Evolutionary conservation across 2,113 vertebrate species (phyloP), one percentile per base, ranked within the genome.

Genomic region (Mastomys natalensis): DNA sequence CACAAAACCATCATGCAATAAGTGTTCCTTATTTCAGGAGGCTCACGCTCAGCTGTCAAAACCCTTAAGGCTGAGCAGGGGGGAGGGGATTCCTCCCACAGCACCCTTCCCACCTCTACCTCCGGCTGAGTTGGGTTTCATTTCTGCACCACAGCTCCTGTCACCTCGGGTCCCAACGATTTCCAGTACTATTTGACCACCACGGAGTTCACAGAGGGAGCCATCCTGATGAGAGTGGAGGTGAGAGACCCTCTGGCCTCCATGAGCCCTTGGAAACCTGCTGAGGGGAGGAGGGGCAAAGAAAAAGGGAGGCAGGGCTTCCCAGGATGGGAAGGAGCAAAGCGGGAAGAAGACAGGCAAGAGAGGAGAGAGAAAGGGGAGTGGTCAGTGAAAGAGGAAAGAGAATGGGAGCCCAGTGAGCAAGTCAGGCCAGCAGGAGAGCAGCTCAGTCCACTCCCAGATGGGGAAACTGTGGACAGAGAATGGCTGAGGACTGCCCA

Each of bases 171-270:
- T 66, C 80, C 48, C 0, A 37, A 81, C 1, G 90, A 85, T 60
- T 93, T 96, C 88, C 92, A 95, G 80, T 89, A 95, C 74, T 85
- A 78, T 0, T 55, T 97, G 84, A 93, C 88, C 48, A 85, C 48
- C 84, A 90, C 58, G 0, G 88, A 94, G 90, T 48, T 96, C 92
- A 97, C 55, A 0, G 70, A 97, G 29, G 85, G 62, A 7, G 80
- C 94, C 90, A 87, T 97, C 87, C 40, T 96, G 74, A 97, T 96
- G 97, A 53, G 55, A 19, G 43, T 84, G 19, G 87, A 34, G 87
- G 96, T 93, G 45, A 58, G 66, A 21, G 1, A 24, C 10, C n/a
- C 31, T 51, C 3, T n/a, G 9, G 58, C 53, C 66, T 31, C 34
- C n/a, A 26, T 58, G 45, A 31, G 34, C 12, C 62, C 64, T 43